These are phyloP conservation scores for Calycopis cecrops DNA, from an alignment of 1,140 invertebrate species.

Conservation along the genomic window DNA sequence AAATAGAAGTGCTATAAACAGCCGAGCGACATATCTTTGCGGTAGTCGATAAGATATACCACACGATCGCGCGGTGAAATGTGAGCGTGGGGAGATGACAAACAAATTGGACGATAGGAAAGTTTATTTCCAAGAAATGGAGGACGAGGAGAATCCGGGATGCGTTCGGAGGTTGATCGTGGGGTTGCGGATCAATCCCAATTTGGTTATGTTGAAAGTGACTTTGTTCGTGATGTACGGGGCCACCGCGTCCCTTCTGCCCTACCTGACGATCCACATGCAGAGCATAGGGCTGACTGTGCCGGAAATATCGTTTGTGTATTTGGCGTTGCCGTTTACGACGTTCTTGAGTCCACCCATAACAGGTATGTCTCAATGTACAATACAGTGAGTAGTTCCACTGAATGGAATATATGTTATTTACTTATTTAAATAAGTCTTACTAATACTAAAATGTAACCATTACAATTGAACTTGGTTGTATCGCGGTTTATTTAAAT, in stretches of 20 bases:
- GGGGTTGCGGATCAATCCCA: constrained; percentile 79
- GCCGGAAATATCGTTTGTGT: constrained; percentile 89
- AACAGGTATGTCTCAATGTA: constrained; percentile 77
- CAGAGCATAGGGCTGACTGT: constrained; percentile 89
- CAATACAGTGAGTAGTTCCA: constrained; percentile 4
- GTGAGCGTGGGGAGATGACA: constrained; percentile 36
- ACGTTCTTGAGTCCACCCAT: constrained; percentile 87
- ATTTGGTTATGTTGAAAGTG: constrained; percentile 85
- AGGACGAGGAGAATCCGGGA: constrained; percentile 52
- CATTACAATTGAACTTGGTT: too few species aligned
- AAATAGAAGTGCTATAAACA: constrained; percentile 43
- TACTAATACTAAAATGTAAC: too few species aligned
- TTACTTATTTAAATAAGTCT: too few species aligned
- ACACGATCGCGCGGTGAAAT: constrained; percentile 37
- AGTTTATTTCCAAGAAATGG: constrained; percentile 57
- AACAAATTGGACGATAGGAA: constrained; percentile 54
- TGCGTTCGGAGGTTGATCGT: constrained; percentile 45
- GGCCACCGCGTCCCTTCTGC: constrained; percentile 86
- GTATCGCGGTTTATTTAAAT: too few species aligned
- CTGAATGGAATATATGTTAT: too few species aligned
- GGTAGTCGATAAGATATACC: constrained; percentile 69
- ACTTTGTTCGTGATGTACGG: constrained; percentile 88
- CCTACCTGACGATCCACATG: constrained; percentile 92
- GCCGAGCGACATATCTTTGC: constrained; percentile 43
- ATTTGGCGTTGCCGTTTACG: constrained; percentile 87